These are phyloP conservation scores for Chitala chitala DNA, from an alignment of 2,113 vertebrate species.

Conservation along the genomic window DNA sequence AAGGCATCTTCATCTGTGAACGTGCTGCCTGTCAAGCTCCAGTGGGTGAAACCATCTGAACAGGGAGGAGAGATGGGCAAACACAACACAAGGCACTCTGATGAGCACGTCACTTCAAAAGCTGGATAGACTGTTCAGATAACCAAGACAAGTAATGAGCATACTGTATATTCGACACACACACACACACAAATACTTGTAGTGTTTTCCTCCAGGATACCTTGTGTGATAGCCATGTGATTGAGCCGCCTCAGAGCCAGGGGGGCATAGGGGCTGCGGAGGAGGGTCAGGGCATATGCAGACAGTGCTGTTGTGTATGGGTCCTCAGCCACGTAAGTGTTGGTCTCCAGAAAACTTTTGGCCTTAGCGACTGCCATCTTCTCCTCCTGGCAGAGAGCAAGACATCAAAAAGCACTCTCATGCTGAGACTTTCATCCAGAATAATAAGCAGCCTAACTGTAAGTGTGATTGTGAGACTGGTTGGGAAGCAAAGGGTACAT, in stretches of 20 bases:
- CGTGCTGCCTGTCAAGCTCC: conserved; percentile 78
- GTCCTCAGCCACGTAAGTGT: conserved; percentile 73
- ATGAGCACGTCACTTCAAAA: background rate
- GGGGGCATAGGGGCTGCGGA: conserved; percentile 69
- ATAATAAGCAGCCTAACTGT: too few species aligned
- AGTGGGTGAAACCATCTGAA: conserved; percentile 85
- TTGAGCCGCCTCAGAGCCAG: conserved; percentile 70
- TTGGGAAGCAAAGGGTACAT: too few species aligned
- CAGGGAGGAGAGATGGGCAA: background rate
- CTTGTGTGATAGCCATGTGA: conserved; percentile 82
- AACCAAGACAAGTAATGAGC: too few species aligned
- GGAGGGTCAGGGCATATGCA: conserved; percentile 73
- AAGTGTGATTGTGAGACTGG: too few species aligned
- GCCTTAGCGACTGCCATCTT: conserved; percentile 73
- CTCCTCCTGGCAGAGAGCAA: conserved; percentile 66
- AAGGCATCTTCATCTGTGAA: conserved; percentile 78
- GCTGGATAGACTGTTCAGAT: too few species aligned
- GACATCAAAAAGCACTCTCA: background rate
- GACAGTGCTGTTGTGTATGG: conserved; percentile 80
- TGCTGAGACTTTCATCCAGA: too few species aligned
- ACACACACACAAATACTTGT: background rate
- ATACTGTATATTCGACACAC: too few species aligned
- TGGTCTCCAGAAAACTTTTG: conserved; percentile 78
- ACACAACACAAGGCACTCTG: background rate
- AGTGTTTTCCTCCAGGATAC: conserved; percentile 45